Conservation (phyloP, 2,113 vertebrate genomes). For the Anser cygnoides region DNA sequence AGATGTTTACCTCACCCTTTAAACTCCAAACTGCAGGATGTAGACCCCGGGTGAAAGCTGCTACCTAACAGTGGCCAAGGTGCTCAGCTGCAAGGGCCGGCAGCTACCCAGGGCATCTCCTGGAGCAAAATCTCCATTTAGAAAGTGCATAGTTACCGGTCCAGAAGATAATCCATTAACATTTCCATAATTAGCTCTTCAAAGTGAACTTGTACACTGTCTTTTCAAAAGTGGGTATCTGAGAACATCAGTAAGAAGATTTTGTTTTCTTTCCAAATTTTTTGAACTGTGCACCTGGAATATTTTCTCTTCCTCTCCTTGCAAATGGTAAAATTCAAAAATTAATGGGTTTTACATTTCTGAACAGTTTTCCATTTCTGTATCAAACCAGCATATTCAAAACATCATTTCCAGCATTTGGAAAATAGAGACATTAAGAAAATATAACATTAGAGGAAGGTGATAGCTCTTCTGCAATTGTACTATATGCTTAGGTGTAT, state of each 20-base stretch:
- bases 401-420: neutral
- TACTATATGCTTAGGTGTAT: neutral
- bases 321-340: fast-evolving
- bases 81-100: neutral
- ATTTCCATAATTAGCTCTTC: neutral
- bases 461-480: neutral
- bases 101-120: neutral
- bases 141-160: neutral
- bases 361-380: neutral
- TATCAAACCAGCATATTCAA: neutral
- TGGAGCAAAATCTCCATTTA: neutral
- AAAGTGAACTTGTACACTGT: neutral
- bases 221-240: neutral
- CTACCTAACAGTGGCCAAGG: neutral
- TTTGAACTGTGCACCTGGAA: neutral
- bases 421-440: neutral
- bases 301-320: neutral
- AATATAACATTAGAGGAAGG: neutral
- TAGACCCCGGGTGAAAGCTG: slow-evolving; percentile 4
- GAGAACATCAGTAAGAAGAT: neutral
- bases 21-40: neutral
- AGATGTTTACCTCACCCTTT: slow-evolving; percentile 9
- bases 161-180: neutral
- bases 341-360: neutral
- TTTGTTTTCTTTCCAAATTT: neutral